phyloP scores from a whole-genome alignment of 2,113 vertebrate genomes.

The Myotis davidii region DNA sequence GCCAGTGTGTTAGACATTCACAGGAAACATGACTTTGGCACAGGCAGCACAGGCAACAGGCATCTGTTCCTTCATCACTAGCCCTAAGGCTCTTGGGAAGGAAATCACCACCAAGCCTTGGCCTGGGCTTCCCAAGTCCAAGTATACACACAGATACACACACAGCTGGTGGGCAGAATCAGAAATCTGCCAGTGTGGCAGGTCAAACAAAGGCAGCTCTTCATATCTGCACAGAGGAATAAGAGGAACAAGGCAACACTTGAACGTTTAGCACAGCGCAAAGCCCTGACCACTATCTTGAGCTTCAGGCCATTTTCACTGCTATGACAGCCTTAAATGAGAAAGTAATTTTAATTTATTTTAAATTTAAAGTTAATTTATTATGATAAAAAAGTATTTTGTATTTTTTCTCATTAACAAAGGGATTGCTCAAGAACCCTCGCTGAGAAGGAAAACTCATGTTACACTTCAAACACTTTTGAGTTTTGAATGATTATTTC shows the following conservation, averaged over 20 bases:
- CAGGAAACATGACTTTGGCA: slow-evolving; percentile 55
- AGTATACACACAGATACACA: background rate
- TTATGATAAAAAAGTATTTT: background rate
- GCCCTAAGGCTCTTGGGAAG: slow-evolving; percentile 55
- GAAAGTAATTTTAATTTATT: slow-evolving; percentile 22
- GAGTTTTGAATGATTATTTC: slow-evolving; percentile 28
- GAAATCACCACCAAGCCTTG: background rate
- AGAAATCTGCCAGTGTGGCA: slow-evolving; percentile 12
- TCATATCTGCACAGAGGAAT: slow-evolving; percentile 54
- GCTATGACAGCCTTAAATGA: slow-evolving; percentile 32
- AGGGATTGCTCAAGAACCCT: slow-evolving; percentile 65
- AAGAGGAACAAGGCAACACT: background rate
- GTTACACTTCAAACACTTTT: background rate
- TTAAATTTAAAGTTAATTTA: slow-evolving; percentile 17
- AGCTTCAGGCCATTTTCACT: slow-evolving; percentile 30
- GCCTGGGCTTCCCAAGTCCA: slow-evolving; percentile 52
- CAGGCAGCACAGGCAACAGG: slow-evolving; percentile 18
- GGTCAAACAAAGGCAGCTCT: slow-evolving; percentile 53
- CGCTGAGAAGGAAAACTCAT: slow-evolving; percentile 28
- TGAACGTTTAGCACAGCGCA: background rate
- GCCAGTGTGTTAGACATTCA: background rate
- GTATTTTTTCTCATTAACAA: slow-evolving; percentile 28
- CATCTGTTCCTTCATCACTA: slow-evolving; percentile 58
- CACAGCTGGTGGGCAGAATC: background rate
- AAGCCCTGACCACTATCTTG: slow-evolving; percentile 42